Percentiles rank a stretch among this genome's conserved stretches.
Evolutionary conservation across 1,140 invertebrate genomes (phyloP).

Genomic region (Cydia amplana): DNA sequence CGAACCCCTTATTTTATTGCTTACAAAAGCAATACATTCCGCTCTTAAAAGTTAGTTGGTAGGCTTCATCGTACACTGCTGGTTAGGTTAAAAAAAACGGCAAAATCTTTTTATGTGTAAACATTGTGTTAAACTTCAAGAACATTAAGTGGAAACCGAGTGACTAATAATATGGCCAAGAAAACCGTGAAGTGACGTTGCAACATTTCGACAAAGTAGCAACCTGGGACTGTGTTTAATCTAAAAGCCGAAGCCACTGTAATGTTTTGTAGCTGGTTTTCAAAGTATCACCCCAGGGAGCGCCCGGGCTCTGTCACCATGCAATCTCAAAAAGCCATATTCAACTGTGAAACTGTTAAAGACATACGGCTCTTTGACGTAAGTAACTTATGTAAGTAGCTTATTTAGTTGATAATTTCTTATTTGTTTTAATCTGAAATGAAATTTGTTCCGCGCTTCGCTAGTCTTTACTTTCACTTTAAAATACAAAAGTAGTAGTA

Average conservation of each 20-base stretch:
- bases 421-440: not conserved
- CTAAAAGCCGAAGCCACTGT: conserved; percentile 14
- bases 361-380: not conserved
- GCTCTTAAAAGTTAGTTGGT: no score
- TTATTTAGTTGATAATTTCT: not conserved
- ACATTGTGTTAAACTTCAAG: not conserved
- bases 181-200: not conserved
- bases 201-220: conserved; percentile 9
- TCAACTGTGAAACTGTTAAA: not conserved
- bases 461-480: not conserved
- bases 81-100: no score
- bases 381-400: not conserved
- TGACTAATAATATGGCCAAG: not conserved
- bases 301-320: not conserved
- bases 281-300: not conserved
- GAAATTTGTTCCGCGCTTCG: not conserved
- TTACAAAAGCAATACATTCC: no score
- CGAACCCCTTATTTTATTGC: no score
- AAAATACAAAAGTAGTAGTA: no score
- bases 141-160: not conserved
- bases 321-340: not conserved
- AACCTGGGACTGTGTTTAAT: conserved; percentile 13
- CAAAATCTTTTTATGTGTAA: no score
- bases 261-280: conserved; percentile 10
- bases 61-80: no score